phyloP scores from a whole-genome alignment of 2,797 vertebrate species.

The Nannoperca obscura region DNA sequence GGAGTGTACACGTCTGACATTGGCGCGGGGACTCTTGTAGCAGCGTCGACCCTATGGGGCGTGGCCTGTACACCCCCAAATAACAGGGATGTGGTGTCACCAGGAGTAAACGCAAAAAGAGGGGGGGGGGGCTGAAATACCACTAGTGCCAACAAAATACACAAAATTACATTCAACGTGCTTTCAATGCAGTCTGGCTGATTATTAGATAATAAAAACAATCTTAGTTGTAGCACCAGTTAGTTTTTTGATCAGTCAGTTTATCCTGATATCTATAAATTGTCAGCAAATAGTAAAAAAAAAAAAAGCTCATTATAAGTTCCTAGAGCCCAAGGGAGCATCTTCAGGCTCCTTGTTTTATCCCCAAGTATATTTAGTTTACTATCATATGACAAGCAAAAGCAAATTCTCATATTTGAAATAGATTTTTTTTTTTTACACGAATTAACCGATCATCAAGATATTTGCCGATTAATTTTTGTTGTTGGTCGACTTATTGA shows the following conservation, averaged over 20 bases:
- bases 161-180: neutral
- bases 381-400: neutral
- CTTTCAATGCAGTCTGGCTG: neutral
- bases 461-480: neutral
- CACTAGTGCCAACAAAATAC: neutral
- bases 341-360: neutral
- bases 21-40: constrained; percentile 79
- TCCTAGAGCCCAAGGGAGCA: accelerated
- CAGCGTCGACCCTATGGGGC: constrained; percentile 77
- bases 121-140: neutral
- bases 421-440: too few species aligned
- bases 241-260: neutral
- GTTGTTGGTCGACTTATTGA: neutral
- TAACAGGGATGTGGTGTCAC: constrained; percentile 24
- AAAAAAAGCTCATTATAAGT: neutral
- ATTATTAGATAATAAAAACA: too few species aligned
- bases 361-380: neutral
- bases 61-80: constrained; percentile 77
- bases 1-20: constrained; percentile 64
- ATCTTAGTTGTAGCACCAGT: too few species aligned
- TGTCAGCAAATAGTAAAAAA: neutral
- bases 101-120: neutral
- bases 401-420: neutral
- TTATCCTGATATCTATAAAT: neutral
- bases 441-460: neutral